Evolutionary conservation across 1,140 invertebrate genomes (phyloP), one percentile per base, ranked within the genome.

Genomic region (Heliconius eleuchia): DNA sequence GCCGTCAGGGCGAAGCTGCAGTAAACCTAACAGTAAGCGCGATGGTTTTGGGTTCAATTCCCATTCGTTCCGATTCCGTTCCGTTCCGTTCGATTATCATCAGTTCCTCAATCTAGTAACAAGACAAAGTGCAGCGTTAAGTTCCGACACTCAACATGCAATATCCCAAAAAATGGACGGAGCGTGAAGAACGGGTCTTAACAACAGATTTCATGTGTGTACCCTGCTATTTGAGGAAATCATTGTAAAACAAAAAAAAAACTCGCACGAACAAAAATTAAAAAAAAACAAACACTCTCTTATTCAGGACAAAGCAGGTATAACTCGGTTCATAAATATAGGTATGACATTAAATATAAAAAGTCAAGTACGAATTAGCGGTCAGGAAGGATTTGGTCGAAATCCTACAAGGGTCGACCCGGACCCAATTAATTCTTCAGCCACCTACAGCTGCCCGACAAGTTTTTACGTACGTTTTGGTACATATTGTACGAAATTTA

Each of bases 401-500:
- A 57, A 57, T 19, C 55, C 55, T 57, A 57, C 55, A 57, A 57
- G n/a, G 55, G 55, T 57, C 55, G 55, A 57, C 55, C 55, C n/a
- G 55, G 19, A 57, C 55, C 55, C 55, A 57, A 57, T 57, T 57
- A 57, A 57, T 57, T 57, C 55, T 57, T 57, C 55, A 57, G 9
- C 55, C 55, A 57, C 55, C 55, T 23, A 23, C 55, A 57, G n/a
- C 23, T 57, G 55, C 55, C n/a, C 55, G 55, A 57, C 55, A 57
- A 57, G 55, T 57, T 57, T 57, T 57, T 57, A 57, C 55, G n/a
- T 57, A 57, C 55, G 55, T 57, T 57, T 11, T 57, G n/a, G 55
- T 57, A 23, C 55, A 57, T 57, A 57, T 57, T 57, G 55, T 57
- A n/a, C n/a, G 55, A 57, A 57, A 57, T 57, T 57, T 57, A 57